Conservation (phyloP, 2,113 vertebrate genomes). For the Petaurus breviceps region DNA sequence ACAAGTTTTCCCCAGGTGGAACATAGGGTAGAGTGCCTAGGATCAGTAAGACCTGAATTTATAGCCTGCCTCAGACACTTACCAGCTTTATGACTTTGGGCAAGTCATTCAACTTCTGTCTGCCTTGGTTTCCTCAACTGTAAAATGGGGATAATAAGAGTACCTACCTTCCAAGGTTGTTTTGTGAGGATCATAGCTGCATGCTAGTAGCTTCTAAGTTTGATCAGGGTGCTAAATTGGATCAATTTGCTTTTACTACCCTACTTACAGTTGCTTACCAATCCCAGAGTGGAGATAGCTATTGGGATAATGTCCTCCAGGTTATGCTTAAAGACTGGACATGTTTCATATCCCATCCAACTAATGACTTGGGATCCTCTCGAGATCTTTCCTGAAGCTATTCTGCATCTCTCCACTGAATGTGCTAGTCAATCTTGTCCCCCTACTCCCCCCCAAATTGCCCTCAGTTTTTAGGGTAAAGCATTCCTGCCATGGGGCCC, state of each 20-base stretch:
- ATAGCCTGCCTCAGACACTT: neutral
- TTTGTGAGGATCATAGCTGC: neutral
- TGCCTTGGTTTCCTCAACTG: slow-evolving; percentile 2
- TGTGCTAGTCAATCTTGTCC: neutral
- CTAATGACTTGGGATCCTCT: neutral
- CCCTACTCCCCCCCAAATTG: neutral
- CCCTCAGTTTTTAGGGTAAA: neutral
- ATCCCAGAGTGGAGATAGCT: accelerated
- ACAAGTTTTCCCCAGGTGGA: neutral
- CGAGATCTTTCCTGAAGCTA: neutral
- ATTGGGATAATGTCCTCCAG: neutral
- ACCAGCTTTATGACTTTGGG: neutral
- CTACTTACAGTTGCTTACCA: neutral
- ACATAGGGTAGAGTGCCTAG: neutral
- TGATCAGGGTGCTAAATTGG: slow-evolving; percentile 9
- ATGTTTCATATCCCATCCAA: neutral
- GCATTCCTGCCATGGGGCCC: neutral
- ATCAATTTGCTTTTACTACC: slow-evolving; percentile 49
- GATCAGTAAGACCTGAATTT: neutral
- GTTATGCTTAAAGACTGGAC: neutral
- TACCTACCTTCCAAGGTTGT: neutral
- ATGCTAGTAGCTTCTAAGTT: slow-evolving; percentile 26
- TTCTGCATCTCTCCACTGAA: neutral
- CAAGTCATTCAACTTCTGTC: neutral
- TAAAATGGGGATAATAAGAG: neutral